A percentile compares a stretch with the other conserved stretches of the same genome.
Evolutionary conservation across 2,888 invertebrate species (phyloP).

Genomic region (Acrobasis repandana): DNA sequence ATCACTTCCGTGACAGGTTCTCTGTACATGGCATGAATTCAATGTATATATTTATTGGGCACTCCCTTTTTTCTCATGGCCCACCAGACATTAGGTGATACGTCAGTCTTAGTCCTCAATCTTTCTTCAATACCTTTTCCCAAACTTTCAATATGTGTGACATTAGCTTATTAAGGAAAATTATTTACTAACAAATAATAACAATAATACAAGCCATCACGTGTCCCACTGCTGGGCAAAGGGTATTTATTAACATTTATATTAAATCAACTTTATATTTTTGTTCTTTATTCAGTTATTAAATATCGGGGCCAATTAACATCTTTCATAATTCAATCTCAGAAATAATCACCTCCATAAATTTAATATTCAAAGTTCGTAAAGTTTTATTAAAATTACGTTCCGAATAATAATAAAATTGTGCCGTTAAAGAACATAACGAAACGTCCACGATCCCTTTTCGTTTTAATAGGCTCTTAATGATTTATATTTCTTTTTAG

Average conservation of each 20-base stretch:
- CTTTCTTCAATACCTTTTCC: too few relatives aligned
- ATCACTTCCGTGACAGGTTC: too few relatives aligned
- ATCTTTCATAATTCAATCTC: constrained; percentile 18
- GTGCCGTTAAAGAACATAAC: constrained; percentile 12
- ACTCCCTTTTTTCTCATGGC: too few relatives aligned
- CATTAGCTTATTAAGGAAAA: too few relatives aligned
- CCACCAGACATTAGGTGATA: too few relatives aligned
- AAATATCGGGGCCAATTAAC: neutral
- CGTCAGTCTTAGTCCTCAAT: too few relatives aligned
- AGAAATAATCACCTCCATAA: constrained; percentile 9
- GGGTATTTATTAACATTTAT: neutral
- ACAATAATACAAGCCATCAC: too few relatives aligned
- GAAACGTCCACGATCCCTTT: constrained; percentile 15
- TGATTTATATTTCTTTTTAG: constrained; percentile 30
- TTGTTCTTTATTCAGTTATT: neutral
- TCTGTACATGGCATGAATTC: too few relatives aligned
- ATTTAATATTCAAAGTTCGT: constrained; percentile 22
- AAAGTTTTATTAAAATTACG: constrained; percentile 9
- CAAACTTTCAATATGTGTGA: too few relatives aligned
- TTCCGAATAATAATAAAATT: constrained; percentile 20
- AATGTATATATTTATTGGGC: too few relatives aligned
- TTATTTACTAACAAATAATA: too few relatives aligned
- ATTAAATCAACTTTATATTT: neutral
- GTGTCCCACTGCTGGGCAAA: too few relatives aligned
- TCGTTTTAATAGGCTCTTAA: constrained; percentile 18